Evolutionary conservation across 2,113 vertebrate genomes (phyloP), one percentile per base, ranked within the genome.

Genomic region (Centrocercus urophasianus): DNA sequence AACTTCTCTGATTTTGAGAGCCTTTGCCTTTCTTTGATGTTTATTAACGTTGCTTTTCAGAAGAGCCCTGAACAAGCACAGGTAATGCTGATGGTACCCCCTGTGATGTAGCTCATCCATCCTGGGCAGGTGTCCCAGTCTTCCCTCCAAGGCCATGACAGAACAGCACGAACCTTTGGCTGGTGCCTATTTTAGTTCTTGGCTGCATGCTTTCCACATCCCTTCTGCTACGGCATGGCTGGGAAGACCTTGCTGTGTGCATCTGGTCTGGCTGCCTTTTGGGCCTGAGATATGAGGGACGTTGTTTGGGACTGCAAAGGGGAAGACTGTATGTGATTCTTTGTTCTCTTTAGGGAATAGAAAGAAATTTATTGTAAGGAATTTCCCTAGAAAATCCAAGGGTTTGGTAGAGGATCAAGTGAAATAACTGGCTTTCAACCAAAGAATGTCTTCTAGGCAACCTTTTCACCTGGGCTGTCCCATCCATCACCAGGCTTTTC

Each of bases 11-110:
- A 3, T 27, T 90, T 64, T 1, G 3, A 54, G 38, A 74, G 8
- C 79, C 38, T 73, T 88, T 85, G 30, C 42, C 27, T 69, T 77
- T 19, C 38, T 38, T 22, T 5, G 16, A 17, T 15, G 38, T 25
- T n/a, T 72, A 2, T 40, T 54, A 38, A 16, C 79, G n/a, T 12
- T 0, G 1, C 42, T 72, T n/a, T 5, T 57, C 6, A 4, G 45
- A 60, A 85, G 63, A 82, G 48, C 28, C 77, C 45, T 0, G 0
- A 7, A 13, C 74, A 84, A 34, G 8, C 2, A 2, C n/a, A 40
- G 38, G 42, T 2, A 1, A 6, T 15, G 36, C 25, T 64, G 10
- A 21, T 0, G 2, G 56, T n/a, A 15, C 52, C 13, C 66, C 4
- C 34, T 34, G 34, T 1, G 2, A 5, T 1, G 10, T n/a, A 32